Conservation (phyloP, 2,113 vertebrate genomes). For the Alosa alosa region DNA sequence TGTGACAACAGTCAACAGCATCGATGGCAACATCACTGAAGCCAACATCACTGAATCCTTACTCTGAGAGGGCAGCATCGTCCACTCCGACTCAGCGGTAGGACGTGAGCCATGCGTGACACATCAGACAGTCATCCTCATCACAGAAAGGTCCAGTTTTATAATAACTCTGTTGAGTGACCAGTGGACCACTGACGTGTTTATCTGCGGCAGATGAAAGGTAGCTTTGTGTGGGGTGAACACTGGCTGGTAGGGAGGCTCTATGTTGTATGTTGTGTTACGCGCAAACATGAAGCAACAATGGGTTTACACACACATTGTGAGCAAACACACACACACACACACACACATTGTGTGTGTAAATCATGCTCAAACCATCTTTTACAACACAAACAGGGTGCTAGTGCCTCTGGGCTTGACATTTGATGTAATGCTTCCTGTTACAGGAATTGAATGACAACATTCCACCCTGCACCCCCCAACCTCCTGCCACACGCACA, state of each 20-base stretch:
- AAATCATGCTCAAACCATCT: too few species aligned
- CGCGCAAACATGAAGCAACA: not conserved
- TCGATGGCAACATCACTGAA: not conserved
- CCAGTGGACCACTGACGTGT: not conserved
- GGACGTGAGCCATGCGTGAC: not conserved
- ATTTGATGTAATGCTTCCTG: not conserved
- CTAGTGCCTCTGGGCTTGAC: not conserved
- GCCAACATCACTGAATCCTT: too few species aligned
- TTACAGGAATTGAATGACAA: not conserved
- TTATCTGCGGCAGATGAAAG: not conserved
- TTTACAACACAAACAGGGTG: not conserved
- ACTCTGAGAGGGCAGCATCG: too few species aligned
- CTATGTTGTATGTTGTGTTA: not conserved
- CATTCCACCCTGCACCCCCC: not conserved
- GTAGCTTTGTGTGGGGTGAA: not conserved
- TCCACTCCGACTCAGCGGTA: not conserved
- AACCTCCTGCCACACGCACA: not conserved
- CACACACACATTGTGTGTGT: too few species aligned
- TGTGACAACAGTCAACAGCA: not conserved
- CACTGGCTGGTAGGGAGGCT: not conserved
- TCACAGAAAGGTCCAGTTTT: too few species aligned
- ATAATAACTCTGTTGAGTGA: too few species aligned
- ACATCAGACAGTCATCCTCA: not conserved
- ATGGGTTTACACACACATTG: too few species aligned
- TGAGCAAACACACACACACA: too few species aligned